These are phyloP conservation scores for Acrobasis suavella DNA, from an alignment of 2,888 invertebrate species.

Conservation along the genomic window DNA sequence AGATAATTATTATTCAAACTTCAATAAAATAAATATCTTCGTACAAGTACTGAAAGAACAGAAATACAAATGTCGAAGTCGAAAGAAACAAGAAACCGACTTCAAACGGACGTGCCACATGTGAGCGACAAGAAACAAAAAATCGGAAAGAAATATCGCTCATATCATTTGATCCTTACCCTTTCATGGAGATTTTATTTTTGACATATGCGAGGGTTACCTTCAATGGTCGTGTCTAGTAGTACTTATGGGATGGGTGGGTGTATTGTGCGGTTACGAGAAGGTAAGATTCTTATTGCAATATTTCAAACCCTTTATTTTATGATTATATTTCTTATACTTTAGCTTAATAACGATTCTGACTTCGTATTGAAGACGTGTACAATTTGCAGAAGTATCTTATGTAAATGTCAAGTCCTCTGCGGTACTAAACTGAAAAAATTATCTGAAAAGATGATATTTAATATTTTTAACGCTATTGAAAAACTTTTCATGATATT, in stretches of 20 bases:
- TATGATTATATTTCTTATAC: not conserved
- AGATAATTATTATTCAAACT: no score
- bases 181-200: slow-evolving; percentile 5
- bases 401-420: not conserved
- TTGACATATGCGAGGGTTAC: slow-evolving; percentile 6
- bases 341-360: not conserved
- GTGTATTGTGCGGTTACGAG: not conserved
- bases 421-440: not conserved
- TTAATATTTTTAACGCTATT: not conserved
- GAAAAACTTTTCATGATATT: not conserved
- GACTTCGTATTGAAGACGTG: not conserved
- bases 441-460: not conserved
- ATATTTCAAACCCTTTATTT: not conserved
- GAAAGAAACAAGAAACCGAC: no score
- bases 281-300: not conserved
- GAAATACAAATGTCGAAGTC: no score
- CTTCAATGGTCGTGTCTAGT: not conserved
- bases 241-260: not conserved
- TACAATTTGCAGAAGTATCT: not conserved
- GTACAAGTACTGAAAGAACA: no score
- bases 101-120: no score
- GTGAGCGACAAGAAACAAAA: not conserved
- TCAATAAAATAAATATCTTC: no score
- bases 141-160: not conserved
- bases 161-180: not conserved